phyloP scores from a whole-genome alignment of 2,888 invertebrate species.

The Yponomeuta plumbellus region DNA sequence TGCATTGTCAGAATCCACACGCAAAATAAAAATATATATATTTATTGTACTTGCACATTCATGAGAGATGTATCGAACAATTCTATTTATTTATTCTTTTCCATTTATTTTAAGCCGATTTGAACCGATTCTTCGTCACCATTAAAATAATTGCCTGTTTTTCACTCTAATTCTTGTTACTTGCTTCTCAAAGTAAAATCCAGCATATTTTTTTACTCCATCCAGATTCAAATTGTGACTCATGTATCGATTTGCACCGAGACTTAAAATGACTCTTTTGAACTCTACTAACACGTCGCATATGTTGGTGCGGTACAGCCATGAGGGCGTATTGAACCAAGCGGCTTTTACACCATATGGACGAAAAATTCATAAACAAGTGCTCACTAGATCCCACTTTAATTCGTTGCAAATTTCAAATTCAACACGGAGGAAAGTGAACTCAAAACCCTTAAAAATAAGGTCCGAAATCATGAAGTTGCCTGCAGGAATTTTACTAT shows the following conservation, averaged over 20 bases:
- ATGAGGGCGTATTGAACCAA: conserved; percentile 66
- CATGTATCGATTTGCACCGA: conserved; percentile 16
- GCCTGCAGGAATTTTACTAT: conserved; percentile 21
- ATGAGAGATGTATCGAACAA: no score
- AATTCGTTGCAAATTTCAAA: conserved; percentile 51
- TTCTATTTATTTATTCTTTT: no score
- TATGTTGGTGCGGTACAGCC: conserved; percentile 61
- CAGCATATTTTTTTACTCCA: no score
- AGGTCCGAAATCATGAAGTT: conserved; percentile 17
- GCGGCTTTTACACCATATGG: conserved; percentile 74
- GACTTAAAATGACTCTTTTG: conserved; percentile 61
- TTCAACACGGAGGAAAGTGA: conserved; percentile 30
- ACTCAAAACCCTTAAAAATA: conserved; percentile 29
- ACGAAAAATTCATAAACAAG: conserved; percentile 71
- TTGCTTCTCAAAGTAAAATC: no score
- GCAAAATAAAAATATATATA: no score
- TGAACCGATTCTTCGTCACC: no score
- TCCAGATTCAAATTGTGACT: no score
- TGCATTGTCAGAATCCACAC: no score
- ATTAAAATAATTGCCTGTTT: no score
- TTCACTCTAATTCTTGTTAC: no score
- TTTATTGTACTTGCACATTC: no score
- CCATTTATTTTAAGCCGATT: no score
- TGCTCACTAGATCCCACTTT: conserved; percentile 61
- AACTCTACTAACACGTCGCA: conserved; percentile 69